Evolutionary conservation across 2,888 invertebrate species (phyloP), one percentile per base, ranked within the genome.

Genomic region (Chironomus riparius): DNA sequence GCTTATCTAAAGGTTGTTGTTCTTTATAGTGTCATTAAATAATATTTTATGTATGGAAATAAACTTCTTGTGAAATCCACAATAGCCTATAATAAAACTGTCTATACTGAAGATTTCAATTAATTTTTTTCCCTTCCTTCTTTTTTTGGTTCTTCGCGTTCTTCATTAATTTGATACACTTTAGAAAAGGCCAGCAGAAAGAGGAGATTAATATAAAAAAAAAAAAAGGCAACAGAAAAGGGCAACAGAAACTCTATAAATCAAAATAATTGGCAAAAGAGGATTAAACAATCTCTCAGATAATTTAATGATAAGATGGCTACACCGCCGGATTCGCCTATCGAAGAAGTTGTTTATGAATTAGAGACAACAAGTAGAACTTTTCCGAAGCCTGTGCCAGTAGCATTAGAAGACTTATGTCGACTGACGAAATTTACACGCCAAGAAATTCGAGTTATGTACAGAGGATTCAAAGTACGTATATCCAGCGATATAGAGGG

Each of bases 391-490:
- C 91, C 93, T 22, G 89, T 93, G 78, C 93, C 94, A 68, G 94
- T 94, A 68, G 93, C 93, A 21, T 87, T 95, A 78, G 96, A 97
- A 82, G 95, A 95, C 82, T 87, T 97, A 77, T 95, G 95, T 84
- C 88, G 93, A 80, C 93, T 94, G 84, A 97, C 97, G 76, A 97
- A 97, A 85, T 98, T 98, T 86, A 93, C 95, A 71, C 89, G 94
- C 81, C 94, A 94, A 83, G 98, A 98, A 86, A 95, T 98, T 79
- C 90, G 97, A 80, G 94, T 97, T 81, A 97, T 98, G 95, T 98
- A 98, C 85, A 87, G 97, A 81, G 97, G 97, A 79, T 98, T 98
- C 85, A 98, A 98, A 86, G 72, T 72, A 72, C 38, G 61, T 72
- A 38, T 38, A 38, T 38, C 1, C 95, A 90, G 95, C 95, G 79